Conservation (phyloP, 2,113 vertebrate species). For the Paradoxurus hermaphroditus region DNA sequence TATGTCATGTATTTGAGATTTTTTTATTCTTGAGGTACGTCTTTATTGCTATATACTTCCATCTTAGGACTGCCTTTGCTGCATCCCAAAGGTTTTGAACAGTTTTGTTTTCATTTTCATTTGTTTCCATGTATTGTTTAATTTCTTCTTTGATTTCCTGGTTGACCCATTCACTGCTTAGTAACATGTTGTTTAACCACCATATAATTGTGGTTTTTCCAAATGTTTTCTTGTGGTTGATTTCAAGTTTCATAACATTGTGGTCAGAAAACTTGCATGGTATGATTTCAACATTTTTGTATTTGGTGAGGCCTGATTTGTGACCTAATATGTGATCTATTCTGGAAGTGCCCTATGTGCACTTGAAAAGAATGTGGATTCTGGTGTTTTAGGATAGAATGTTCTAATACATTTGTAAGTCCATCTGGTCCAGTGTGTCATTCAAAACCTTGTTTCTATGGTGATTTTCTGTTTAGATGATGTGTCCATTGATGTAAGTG, state of each 20-base stretch:
- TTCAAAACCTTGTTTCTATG: neutral
- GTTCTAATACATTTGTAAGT: neutral
- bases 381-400: neutral
- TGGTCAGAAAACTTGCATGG: neutral
- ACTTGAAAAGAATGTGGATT: neutral
- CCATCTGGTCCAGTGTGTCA: neutral
- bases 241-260: neutral
- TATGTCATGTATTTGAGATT: neutral
- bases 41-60: neutral
- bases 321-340: neutral
- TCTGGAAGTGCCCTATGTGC: neutral
- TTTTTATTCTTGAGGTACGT: neutral
- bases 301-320: neutral
- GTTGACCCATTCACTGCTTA: neutral
- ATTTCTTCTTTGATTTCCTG: neutral
- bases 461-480: neutral
- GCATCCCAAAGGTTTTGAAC: neutral
- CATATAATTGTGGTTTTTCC: neutral
- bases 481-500: neutral
- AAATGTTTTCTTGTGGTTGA: neutral
- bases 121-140: neutral
- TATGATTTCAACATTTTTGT: neutral
- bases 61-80: neutral
- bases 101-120: neutral
- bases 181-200: neutral